Evolutionary conservation across 2,888 invertebrate genomes (phyloP), one percentile per base, ranked within the genome.

Genomic region (Pyrrhia umbra): DNA sequence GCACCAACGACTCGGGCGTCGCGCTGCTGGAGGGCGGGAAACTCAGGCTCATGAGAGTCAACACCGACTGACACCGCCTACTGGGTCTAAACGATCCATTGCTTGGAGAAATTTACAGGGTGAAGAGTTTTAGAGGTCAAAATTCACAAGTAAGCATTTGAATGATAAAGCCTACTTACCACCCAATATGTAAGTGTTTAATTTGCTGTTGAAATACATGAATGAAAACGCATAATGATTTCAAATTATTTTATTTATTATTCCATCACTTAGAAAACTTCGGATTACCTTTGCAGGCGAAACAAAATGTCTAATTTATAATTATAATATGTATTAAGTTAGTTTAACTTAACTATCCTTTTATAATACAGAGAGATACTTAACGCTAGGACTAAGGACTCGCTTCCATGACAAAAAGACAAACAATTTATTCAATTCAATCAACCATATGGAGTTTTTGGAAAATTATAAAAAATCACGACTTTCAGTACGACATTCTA

Each of bases 1-100:
- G 96, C 1, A 93, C 89, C 65, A 97, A 97, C 88, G 97, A 97
- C 85, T 96, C 97, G 0, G 97, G 97, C 9, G 96, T 97, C 72
- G 95, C 96, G 15, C 88, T 97, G 65, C 96, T 96, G 0, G 96
- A 97, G 79, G 95, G 95, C 75, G 95, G 95, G 57, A 96, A 96
- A 86, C 87, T 97, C 30, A 89, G 97, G 20, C 92, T 97, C 47
- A 94, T 97, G 60, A 90, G 96, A 39, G 87, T 97, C 54, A 96
- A 96, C 81, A 71, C 70, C 0, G 88, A 91, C 34, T 87, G 57
- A 69, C n/a, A 18, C 13, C 13, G 20, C n/a, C 1, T 9, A 13
- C 21, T 18, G 34, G 18, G 4, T 18, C 18, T 25, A 8, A 15
- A 18, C 15, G n/a, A 18, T 30, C 9, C 18, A 21, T 8, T 18